Percentiles rank a stretch among this genome's conserved stretches.
These are phyloP conservation scores for Cistogaster globosa DNA, from an alignment of 2,888 invertebrate genomes.

Conservation along the genomic window DNA sequence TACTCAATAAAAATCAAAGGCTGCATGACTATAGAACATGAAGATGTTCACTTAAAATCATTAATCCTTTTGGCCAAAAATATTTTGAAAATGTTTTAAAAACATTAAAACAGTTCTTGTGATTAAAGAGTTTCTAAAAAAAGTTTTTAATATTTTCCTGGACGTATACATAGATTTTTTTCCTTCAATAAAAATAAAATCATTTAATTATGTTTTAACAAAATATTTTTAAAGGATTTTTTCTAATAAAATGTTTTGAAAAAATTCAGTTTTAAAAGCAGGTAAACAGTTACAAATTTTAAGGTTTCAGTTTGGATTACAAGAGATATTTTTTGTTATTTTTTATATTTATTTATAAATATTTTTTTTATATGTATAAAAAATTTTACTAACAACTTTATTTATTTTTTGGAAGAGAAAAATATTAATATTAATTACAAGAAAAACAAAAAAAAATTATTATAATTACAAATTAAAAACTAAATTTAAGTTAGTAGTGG, in stretches of 20 bases:
- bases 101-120: no score
- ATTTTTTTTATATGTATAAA: background rate
- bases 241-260: constrained; percentile 38
- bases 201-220: constrained; percentile 27
- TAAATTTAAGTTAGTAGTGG: constrained; percentile 16
- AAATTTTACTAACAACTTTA: background rate
- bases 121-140: no score
- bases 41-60: no score
- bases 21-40: no score
- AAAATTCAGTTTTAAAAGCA: constrained; percentile 64
- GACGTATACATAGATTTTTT: background rate
- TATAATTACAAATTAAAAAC: background rate
- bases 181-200: constrained; percentile 11
- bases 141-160: background rate
- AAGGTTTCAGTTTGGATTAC: constrained; percentile 58
- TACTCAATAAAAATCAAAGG: no score
- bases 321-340: background rate
- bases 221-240: constrained; percentile 25
- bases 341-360: background rate
- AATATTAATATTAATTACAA: no score
- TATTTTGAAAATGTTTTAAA: no score
- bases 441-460: background rate
- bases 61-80: no score
- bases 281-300: constrained; percentile 68
- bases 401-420: no score